phyloP scores from a whole-genome alignment of 1,140 invertebrate genomes.

The Centruroides vittatus region DNA sequence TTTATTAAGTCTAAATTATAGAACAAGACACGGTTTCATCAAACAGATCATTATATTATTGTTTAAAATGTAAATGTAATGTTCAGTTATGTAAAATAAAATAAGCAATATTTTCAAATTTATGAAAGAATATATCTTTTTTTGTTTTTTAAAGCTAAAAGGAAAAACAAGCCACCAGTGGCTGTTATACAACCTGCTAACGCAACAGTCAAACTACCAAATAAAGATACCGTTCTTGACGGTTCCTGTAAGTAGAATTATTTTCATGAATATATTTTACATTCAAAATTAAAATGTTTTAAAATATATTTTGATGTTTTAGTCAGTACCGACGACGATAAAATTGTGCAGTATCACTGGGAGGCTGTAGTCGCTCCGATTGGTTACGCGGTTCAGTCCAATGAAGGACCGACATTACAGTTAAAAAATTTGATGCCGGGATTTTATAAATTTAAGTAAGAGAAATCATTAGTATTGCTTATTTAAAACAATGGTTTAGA shows the following conservation, averaged over 20 bases:
- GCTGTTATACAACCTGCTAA: constrained; percentile 69
- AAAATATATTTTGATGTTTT: constrained; percentile 6
- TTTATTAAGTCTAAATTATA: too few species aligned
- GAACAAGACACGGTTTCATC: too few species aligned
- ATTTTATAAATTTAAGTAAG: constrained; percentile 76
- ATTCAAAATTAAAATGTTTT: not conserved
- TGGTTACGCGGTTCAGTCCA: constrained; percentile 54
- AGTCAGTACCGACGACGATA: constrained; percentile 60
- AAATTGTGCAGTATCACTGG: constrained; percentile 70
- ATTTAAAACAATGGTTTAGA: too few species aligned
- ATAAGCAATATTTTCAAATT: too few species aligned
- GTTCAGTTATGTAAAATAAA: too few species aligned
- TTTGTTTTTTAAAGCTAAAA: constrained; percentile 44
- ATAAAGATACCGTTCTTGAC: constrained; percentile 74
- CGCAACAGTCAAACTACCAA: constrained; percentile 75
- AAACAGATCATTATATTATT: too few species aligned
- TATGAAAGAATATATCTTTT: too few species aligned
- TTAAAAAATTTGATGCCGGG: constrained; percentile 67
- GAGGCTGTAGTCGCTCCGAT: constrained; percentile 74
- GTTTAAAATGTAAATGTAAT: too few species aligned
- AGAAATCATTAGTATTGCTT: not conserved
- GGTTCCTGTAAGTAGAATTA: constrained; percentile 41
- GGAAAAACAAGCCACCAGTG: constrained; percentile 67
- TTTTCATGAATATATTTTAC: not conserved
- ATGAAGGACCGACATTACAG: constrained; percentile 65